Evolutionary conservation across 2,888 invertebrate genomes (phyloP).

Genomic region (Drosophila buzzatii): DNA sequence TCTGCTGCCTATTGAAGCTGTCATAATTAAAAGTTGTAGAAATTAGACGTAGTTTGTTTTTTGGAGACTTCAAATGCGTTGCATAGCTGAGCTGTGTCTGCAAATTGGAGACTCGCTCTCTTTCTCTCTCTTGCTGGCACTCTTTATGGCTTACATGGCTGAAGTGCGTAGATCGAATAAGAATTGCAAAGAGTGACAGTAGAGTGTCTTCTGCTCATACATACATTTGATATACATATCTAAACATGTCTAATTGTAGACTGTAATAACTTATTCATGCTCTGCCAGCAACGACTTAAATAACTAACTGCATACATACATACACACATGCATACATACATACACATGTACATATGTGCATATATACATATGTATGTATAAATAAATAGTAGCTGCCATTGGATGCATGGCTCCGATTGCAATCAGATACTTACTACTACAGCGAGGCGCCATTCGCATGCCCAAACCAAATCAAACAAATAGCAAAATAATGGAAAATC

Average conservation of each 20-base stretch:
- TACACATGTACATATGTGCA: not conserved
- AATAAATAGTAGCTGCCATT: constrained; percentile 1
- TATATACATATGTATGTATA: not conserved
- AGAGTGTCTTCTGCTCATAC: no score
- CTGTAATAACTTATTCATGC: not conserved
- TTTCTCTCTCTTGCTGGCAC: not conserved
- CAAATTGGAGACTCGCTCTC: not conserved
- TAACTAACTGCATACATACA: not conserved
- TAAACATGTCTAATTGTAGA: no score
- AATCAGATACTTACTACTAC: constrained; percentile 49
- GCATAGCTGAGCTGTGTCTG: not conserved
- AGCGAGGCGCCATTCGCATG: constrained; percentile 18
- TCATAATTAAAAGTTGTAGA: not conserved
- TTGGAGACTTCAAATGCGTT: not conserved
- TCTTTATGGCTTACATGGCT: not conserved
- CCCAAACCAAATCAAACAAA: constrained; percentile 11
- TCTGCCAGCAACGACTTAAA: not conserved
- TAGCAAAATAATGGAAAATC: constrained; percentile 25
- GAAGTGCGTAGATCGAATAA: not conserved
- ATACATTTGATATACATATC: no score
- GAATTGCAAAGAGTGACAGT: not conserved
- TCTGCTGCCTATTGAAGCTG: not conserved
- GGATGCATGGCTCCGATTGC: constrained; percentile 30
- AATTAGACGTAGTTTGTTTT: not conserved
- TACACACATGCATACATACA: not conserved